Base-by-base conservation (phyloP, 2,888 invertebrate genomes). In the Alviniconcha strummeri region DNA sequence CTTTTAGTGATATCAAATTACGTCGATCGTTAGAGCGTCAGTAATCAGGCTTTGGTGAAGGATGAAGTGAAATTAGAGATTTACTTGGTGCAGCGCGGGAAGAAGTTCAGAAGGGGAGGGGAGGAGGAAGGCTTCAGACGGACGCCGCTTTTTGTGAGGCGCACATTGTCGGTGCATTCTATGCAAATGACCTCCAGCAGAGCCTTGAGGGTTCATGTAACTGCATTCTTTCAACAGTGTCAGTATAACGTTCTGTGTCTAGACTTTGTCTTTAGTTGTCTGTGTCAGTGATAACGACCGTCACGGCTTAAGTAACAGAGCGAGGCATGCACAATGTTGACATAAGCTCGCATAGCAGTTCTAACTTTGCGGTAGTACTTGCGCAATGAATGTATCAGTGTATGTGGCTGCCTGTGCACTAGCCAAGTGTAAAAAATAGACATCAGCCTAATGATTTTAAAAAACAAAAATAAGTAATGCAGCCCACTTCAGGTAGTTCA, bases 101-200 rank as follows among this genome's bases (percentile, higher is more conserved):
- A 80, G 55, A 36, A 36, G 75, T 60, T 60, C 13, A 13, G 60
- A 13, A 60, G 60, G 8, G 60, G 9, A 13, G 8, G 60, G 60
- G n/a, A 54, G 64, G n/a, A 36, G 55, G 8, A 4, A 52, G 36
- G 52, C 54, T 15, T 13, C 13, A n/a, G 56, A 56, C 5, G 56
- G 77, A 52, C 54, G 67, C 36, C 54, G 52, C 67, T 15, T 69
- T 80, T 57, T 57, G 13, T 19, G 15, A 13, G 57, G 57, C 77
- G 5, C 77, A 54, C 19, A 19, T 13, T 80, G 80, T 54, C 67
- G 13, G 80, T 67, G 60, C 78, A 60, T 67, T 67, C 52, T 79
- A 77, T 77, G 77, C 77, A 77, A 56, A 77, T 77, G 56, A 77
- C 9, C 77, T 36, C 77, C 77, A 77, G 77, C 77, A 56, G 77